Evolutionary conservation across 2,113 vertebrate species (phyloP), one percentile per base, ranked within the genome.

Genomic region (Phyllostomus discolor): DNA sequence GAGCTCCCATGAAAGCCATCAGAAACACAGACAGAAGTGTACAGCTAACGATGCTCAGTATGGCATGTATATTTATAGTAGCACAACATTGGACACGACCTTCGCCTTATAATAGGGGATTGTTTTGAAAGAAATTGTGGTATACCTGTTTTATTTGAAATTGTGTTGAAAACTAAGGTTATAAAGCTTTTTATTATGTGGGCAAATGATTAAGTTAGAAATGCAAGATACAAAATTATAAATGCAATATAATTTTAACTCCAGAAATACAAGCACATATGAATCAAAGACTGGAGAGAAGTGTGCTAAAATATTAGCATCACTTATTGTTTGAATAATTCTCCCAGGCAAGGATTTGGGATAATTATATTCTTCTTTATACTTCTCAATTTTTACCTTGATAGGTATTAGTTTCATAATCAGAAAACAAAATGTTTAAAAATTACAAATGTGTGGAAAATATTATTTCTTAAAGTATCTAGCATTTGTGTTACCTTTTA

Each of bases 351-450:
- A 87, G 17, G 22, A 88, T 67, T 92, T 87, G 35, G 46, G 28
- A 59, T 70, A 54, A 59, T 62, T 83, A 83, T 66, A 83, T 66
- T 72, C 62, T 69, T 92, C 52, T 57, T 35, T 33, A 78, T 70
- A 31, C 14, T 69, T 48, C 59, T 91, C 54, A 24, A 4, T 66
- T 46, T 84, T 64, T 35, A 78, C n/a, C 31, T 17, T 79, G 22
- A 64, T 62, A 62, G n/a, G 4, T 69, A 66, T 80, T 62, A 62
- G 24, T 80, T 96, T 81, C 41, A 43, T 52, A 59, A 92, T 31
- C 62, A 89, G 28, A 82, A 94, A 94, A 79, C 5, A 89, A 85
- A 95, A 79, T 28, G 9, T 64, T 86, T 76, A 54, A 86, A 86
- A 83, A 48, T 75, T 79, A 10, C 24, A 54, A 43, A 70, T 46